Conservation (phyloP, 2,113 vertebrate species). For the Enhydra lutris region DNA sequence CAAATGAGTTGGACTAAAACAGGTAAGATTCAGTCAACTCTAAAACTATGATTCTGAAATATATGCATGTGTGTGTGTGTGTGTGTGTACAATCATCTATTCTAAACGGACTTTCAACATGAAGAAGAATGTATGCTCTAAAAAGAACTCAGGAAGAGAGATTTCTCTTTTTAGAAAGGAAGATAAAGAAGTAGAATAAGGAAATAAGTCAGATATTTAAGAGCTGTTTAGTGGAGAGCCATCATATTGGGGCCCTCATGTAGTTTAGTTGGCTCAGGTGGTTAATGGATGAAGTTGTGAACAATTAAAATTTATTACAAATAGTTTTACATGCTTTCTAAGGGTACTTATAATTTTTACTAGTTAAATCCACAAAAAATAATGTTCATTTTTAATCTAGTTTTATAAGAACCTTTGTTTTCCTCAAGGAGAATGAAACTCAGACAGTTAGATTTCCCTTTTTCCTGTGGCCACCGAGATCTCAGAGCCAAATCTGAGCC, state of each 20-base stretch:
- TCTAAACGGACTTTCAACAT: neutral
- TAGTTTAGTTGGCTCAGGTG: neutral
- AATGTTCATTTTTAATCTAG: constrained; percentile 7
- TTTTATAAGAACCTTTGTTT: neutral
- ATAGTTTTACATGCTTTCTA: neutral
- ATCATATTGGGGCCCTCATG: neutral
- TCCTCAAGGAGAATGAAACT: neutral
- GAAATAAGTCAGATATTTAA: neutral
- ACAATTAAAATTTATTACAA: neutral
- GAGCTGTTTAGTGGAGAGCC: neutral
- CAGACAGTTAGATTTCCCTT: neutral
- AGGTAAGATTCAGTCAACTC: neutral
- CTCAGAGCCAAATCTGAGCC: neutral
- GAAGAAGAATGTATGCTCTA: neutral
- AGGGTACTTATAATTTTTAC: neutral
- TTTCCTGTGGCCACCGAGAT: neutral
- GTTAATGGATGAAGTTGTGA: neutral
- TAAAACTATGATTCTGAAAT: neutral
- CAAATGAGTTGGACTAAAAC: neutral
- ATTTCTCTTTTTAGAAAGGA: constrained; percentile 9
- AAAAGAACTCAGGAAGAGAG: neutral
- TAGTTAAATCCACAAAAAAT: neutral
- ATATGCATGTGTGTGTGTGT: neutral
- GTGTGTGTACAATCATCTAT: neutral
- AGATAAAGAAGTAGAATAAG: neutral